Evolutionary conservation across 1,140 invertebrate species (phyloP), one percentile per base, ranked within the genome.

Genomic region (Sarcophaga peregrina): DNA sequence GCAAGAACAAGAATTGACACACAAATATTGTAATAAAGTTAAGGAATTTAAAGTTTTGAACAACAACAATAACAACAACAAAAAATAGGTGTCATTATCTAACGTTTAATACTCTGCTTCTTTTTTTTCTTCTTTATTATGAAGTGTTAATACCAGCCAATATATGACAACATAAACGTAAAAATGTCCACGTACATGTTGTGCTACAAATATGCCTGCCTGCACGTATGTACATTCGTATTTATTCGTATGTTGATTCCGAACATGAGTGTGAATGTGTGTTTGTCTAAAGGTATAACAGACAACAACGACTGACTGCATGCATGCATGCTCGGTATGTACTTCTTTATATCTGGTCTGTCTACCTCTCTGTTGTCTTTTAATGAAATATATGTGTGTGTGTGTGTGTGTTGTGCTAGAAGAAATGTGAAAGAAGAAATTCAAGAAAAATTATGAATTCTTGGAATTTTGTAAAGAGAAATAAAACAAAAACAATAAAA

Each of bases 361-460:
- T 37, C 25, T 37, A 4, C 4, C 25, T 37, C 1, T 37, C 25
- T 37, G 25, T 37, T 37, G 25, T 37, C 25, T 37, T 37, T 37
- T 37, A 37, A 37, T 37, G 25, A 37, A 37, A 37, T 37, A 4
- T 37, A 4, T 37, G 25, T 37, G 25, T 37, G n/a, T n/a, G n/a
- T n/a, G n/a, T n/a, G n/a, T n/a, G n/a, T n/a, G n/a, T n/a, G n/a
- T n/a, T n/a, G n/a, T n/a, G n/a, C n/a, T 37, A 37, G 25, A 37
- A 37, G 25, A 37, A 37, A 8, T 25, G 47, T 15, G 37, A 75
- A 17, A 20, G 13, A 50, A 78, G 75, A 50, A 20, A 20, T 50
- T 37, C 25, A 37, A 37, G 25, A 78, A 52, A 78, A 78, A 52
- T 78, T 78, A 78, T 78, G 75, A 50, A 78, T 78, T 52, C 75